phyloP scores from a whole-genome alignment of 1,140 invertebrate genomes.

The Musca vetustissima region DNA sequence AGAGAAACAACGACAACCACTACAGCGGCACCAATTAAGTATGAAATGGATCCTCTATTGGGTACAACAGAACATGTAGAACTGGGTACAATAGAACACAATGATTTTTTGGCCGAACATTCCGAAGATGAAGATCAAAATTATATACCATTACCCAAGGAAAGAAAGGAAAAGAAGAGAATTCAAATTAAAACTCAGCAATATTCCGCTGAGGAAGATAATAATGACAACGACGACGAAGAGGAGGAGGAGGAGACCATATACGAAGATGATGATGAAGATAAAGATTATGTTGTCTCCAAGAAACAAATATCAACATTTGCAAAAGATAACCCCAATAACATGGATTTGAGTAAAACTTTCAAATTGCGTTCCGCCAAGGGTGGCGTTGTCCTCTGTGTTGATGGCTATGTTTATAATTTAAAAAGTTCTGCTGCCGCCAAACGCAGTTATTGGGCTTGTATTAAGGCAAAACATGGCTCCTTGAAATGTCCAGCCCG shows the following conservation, averaged over 20 bases:
- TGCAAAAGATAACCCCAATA: conserved; percentile 29
- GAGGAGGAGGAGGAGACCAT: background rate
- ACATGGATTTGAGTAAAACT: conserved; percentile 47
- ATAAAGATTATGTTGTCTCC: too few species aligned
- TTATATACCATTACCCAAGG: background rate
- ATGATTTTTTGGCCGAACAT: background rate
- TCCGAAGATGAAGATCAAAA: background rate
- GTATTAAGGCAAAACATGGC: conserved; percentile 45
- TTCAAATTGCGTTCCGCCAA: conserved; percentile 50
- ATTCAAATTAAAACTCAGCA: too few species aligned
- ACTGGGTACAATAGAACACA: background rate
- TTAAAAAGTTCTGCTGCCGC: conserved; percentile 45
- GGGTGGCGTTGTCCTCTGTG: conserved; percentile 46
- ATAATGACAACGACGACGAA: background rate
- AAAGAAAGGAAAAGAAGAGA: background rate
- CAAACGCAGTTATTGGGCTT: conserved; percentile 49
- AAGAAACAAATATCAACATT: background rate
- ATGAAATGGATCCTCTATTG: background rate
- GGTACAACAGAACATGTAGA: conserved; percentile 1
- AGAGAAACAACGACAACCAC: background rate
- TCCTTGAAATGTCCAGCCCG: conserved; percentile 49
- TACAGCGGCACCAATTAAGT: background rate
- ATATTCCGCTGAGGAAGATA: background rate
- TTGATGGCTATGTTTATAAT: conserved; percentile 52
- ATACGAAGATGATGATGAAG: background rate